Evolutionary conservation across 1,140 invertebrate genomes (phyloP).

Genomic region (Nasonia giraulti): DNA sequence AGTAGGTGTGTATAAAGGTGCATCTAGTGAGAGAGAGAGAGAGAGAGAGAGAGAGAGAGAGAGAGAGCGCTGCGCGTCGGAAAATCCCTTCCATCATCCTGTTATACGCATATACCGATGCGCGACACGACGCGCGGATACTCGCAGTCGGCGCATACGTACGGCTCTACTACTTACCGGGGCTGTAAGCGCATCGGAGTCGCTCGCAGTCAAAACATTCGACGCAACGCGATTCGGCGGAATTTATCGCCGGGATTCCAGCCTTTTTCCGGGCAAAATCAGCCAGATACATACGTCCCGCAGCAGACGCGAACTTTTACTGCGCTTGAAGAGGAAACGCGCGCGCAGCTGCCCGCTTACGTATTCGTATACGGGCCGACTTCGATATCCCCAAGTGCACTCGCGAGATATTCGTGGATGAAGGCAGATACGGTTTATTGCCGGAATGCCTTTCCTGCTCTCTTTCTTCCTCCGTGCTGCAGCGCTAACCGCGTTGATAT

Average conservation of each 20-base stretch:
- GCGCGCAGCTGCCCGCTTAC: background rate
- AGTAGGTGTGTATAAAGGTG: no score
- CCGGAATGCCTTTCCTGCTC: background rate
- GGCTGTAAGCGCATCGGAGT: background rate
- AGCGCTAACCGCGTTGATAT: background rate
- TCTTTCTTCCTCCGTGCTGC: background rate
- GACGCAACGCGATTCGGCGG: background rate
- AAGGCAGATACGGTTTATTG: background rate
- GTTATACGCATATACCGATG: no score
- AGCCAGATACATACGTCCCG: background rate
- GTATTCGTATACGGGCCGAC: slow-evolving; percentile 18
- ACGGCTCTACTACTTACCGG: background rate
- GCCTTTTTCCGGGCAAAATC: background rate
- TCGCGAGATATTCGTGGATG: background rate
- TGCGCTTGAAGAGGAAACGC: background rate
- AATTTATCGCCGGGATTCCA: background rate
- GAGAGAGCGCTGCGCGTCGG: no score
- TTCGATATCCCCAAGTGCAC: background rate
- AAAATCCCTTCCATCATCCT: no score
- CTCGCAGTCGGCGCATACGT: background rate
- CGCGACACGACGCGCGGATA: background rate
- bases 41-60: no score
- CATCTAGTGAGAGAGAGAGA: no score
- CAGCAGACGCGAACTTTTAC: background rate
- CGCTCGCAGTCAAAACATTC: background rate